Base-by-base conservation (phyloP, 2,888 invertebrate species). In the Apotomis betuletana region DNA sequence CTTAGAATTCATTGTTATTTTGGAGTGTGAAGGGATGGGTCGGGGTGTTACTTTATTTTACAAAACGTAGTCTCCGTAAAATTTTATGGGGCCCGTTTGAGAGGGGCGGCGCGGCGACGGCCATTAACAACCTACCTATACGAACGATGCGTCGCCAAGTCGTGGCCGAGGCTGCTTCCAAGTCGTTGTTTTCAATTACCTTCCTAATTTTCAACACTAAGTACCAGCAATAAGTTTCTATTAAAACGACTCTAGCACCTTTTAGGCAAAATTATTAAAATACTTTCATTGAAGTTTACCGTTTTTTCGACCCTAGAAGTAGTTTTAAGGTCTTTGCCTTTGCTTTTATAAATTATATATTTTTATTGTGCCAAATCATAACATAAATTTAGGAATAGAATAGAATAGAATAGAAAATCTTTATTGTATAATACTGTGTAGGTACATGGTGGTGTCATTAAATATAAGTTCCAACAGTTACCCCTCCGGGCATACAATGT, bases 1-100 rank as follows among this genome's bases (percentile, higher is more conserved):
- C 78, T 77, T 80, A 79, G 80, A 81, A 78, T 80, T 78, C 82
- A 79, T 81, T 83, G 82, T 84, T 83, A 85, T 81, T 80, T 79
- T 76, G 76, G 75, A 82, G 74, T 79, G 80, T 67, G 73, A 76
- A 74, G 75, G 74, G 71, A 73, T 63, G 76, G 73, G 76, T 77
- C 73, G 75, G 76, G 77, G 79, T 83, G 85, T 86, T 83, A 84
- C 86, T 87, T 88, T 88, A 90, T 89, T 89, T 87, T 85, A 86
- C 84, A 85, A 87, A 90, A 87, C 88, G 85, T 88, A 87, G 85
- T 85, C 85, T 81, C 79, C 86, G 84, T 91, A 89, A 90, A 90
- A 90, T 90, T 90, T 90, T 89, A 91, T 87, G 82, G 77, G 75
- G 76, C 80, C 83, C 87, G 83, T 86, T 90, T 86, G 81, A 82